Base-by-base conservation (phyloP, 2,888 invertebrate species). In the Sepioteuthis lessoniana region DNA sequence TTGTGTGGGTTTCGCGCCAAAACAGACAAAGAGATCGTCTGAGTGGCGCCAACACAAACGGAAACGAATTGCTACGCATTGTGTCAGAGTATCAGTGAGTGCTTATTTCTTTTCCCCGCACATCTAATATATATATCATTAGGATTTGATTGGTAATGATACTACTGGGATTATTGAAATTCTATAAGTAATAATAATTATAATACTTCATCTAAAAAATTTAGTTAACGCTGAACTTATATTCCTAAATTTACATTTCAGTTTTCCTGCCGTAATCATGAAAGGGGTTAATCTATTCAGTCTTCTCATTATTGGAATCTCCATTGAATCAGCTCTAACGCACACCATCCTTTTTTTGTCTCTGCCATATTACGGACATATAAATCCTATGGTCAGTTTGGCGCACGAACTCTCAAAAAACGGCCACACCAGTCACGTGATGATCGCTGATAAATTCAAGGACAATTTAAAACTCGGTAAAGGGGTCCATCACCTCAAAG, bases 361-460 rank as follows among this genome's bases (percentile, higher is more conserved):
- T 7, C n/a, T 42, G 92, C 47, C 92, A 31, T 92, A 92, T 42
- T 92, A 42, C 47, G 47, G 92, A 7, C 92, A 92, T 10, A 8
- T 92, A 47, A 42, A 47, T 21, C n/a, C 46, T 0, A 28, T 92
- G 42, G 38, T 47, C 28, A 47, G 21, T 92, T n/a, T 92, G 5
- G 92, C 38, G 1, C 42, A 47, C 5, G 46, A 92, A 31, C 92
- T 92, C 7, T 5, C 4, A 8, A 92, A 92, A 47, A 47, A 92
- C 21, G 92, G 92, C 1, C 92, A 92, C 37, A 92, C 38, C 46
- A 92, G 92, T 46, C 47, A 92, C 47, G 42, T 92, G n/a, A 42
- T 47, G 42, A 31, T 92, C n/a, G n/a, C 92, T 28, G 92, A 92
- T 19, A 92, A 92, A 31, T 47, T 92, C 46, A 47, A 19, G 31